Evolutionary conservation across 2,888 invertebrate genomes (phyloP).

Genomic region (Ferdinandea cuprea): DNA sequence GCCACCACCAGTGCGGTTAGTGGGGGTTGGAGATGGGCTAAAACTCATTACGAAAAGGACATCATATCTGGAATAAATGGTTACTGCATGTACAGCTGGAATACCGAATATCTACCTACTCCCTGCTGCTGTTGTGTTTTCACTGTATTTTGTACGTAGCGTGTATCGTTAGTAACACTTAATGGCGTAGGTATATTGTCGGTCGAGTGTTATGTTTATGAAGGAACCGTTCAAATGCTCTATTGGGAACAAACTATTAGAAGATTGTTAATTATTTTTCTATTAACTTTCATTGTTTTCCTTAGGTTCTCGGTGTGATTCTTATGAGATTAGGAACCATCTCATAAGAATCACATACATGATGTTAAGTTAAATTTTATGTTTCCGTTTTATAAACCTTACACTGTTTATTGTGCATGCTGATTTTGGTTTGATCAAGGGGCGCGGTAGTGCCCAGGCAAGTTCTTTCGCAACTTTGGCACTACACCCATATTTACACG

Average conservation of each 20-base stretch:
- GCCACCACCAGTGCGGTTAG: constrained; percentile 38
- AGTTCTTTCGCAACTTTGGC: no score
- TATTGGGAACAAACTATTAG: constrained; percentile 42
- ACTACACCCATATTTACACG: no score
- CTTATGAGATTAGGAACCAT: no score
- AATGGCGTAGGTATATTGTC: constrained; percentile 23
- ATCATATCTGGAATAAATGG: constrained; percentile 65
- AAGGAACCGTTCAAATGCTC: constrained; percentile 43
- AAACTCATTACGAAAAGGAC: constrained; percentile 69
- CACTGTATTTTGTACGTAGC: no score
- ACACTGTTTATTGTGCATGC: no score
- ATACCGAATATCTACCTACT: neutral
- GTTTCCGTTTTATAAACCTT: no score
- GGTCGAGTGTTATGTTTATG: neutral
- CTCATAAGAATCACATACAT: no score
- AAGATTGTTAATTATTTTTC: constrained; percentile 55
- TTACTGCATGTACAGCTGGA: constrained; percentile 45
- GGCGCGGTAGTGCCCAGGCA: no score
- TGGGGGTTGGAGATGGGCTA: constrained; percentile 18
- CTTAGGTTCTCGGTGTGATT: constrained; percentile 11
- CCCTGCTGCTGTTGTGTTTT: constrained; percentile 29
- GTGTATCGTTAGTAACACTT: constrained; percentile 40
- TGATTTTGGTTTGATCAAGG: no score
- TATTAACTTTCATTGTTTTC: constrained; percentile 46
- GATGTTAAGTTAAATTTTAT: no score